A percentile compares a stretch with the other conserved stretches of the same genome.
phyloP scores from a whole-genome alignment of 2,888 invertebrate genomes.

The Troides helena region DNA sequence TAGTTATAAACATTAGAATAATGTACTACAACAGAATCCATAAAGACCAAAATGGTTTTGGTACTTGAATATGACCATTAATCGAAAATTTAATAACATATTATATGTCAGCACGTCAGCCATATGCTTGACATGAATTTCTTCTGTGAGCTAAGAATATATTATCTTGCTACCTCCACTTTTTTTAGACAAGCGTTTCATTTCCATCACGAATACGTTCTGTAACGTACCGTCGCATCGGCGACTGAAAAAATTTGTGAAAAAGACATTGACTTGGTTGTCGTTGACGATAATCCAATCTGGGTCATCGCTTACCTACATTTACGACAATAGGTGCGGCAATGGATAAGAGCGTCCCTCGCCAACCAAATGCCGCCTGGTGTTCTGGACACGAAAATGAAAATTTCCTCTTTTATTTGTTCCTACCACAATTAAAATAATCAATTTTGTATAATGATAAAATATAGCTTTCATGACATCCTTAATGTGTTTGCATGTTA shows the following conservation, averaged over 20 bases:
- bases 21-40: not conserved
- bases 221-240: too few relatives aligned
- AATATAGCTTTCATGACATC: conserved; percentile 66
- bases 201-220: too few relatives aligned
- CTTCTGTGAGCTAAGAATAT: too few relatives aligned
- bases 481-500: conserved; percentile 77
- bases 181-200: too few relatives aligned
- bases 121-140: conserved; percentile 30
- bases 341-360: conserved; percentile 72
- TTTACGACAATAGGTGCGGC: conserved; percentile 76
- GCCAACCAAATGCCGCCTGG: conserved; percentile 68
- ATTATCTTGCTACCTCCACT: too few relatives aligned
- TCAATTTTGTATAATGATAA: conserved; percentile 73
- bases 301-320: conserved; percentile 66
- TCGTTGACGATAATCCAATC: conserved; percentile 66
- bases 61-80: too few relatives aligned
- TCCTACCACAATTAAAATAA: conserved; percentile 52
- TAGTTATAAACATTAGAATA: not conserved
- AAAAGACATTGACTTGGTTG: conserved; percentile 58
- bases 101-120: not conserved
- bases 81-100: not conserved
- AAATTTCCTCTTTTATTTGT: conserved; percentile 71
- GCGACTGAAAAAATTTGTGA: too few relatives aligned
- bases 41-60: not conserved
- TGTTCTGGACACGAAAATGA: conserved; percentile 71